Evolutionary conservation across 1,140 invertebrate species (phyloP).

Genomic region (Drosophila rhopaloa): DNA sequence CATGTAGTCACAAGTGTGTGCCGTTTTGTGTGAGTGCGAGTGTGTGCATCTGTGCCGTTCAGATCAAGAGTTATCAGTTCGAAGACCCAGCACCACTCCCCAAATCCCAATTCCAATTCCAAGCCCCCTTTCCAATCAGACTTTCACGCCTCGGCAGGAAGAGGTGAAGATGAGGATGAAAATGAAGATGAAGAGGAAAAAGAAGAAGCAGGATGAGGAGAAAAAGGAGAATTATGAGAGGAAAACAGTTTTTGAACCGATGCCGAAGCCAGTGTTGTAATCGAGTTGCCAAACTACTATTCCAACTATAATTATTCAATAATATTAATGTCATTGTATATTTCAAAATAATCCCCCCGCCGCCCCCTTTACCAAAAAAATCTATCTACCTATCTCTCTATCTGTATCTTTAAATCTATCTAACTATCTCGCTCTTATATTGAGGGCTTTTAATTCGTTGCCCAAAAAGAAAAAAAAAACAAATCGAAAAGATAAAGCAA

Average conservation of each 20-base stretch:
- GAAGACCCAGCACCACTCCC: constrained; percentile 1
- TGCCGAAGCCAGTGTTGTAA: constrained; percentile 23
- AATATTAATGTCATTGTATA: constrained; percentile 68
- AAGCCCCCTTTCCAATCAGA: constrained; percentile 1
- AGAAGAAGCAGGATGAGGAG: constrained; percentile 11
- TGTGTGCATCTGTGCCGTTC: constrained; percentile 19
- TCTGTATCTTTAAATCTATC: constrained; percentile 22
- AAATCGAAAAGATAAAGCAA: constrained; percentile 27
- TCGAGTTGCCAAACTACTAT: constrained; percentile 27
- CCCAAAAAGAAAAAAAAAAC: constrained; percentile 15
- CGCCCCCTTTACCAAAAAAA: constrained; percentile 15
- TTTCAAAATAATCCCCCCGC: constrained; percentile 58
- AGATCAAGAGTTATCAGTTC: constrained; percentile 35
- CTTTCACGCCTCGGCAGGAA: constrained; percentile 9
- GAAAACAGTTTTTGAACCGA: constrained; percentile 34
- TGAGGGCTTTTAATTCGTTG: constrained; percentile 43
- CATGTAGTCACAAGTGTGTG: constrained; percentile 30
- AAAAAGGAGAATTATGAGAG: constrained; percentile 14
- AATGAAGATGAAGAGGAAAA: constrained; percentile 5
- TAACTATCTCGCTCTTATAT: constrained; percentile 30
- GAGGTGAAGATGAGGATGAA: neutral
- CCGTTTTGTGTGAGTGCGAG: constrained; percentile 29
- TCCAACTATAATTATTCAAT: constrained; percentile 51
- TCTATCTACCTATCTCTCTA: constrained; percentile 30
- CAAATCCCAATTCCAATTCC: constrained; percentile 6